Evolutionary conservation across 2,113 vertebrate genomes (phyloP), one percentile per base, ranked within the genome.

Genomic region (Elephas maximus): DNA sequence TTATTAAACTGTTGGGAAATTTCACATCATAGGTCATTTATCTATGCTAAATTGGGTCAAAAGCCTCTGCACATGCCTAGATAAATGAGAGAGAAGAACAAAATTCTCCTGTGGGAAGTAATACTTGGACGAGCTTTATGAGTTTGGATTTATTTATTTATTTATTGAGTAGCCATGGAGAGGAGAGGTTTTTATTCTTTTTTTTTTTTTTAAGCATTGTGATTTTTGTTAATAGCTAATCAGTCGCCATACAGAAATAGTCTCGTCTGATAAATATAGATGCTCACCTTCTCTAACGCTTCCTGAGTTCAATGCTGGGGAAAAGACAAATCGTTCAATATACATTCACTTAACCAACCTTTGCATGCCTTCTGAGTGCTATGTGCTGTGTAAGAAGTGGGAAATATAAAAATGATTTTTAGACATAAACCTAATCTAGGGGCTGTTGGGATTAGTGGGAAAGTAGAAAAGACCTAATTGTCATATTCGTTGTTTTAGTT

Each of bases 31-130:
- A 98, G 99, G 99, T 99, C 99, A 99, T 99, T 99, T 99, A 99
- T 99, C 99, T 99, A 99, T 99, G 99, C 98, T 99, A 99, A 99
- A 99, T 99, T 99, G 99, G 99, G 99, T 99, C 99, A 99, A 99
- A 99, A 99, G 98, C 98, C 97, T 98, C 93, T 98, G 96, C 95
- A 98, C 98, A 97, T 98, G 98, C 98, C 98, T 98, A 97, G 98
- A 98, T 98, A 98, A 99, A 99, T 99, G 98, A 98, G 97, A 98
- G 94, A 97, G 97, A 98, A 98, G 97, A 97, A 57, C 97, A 98
- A 98, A 98, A 98, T 96, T 98, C 96, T 98, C 98, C 97, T 97
- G 84, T 98, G 98, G 98, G 97, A 98, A 97, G 94, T 91, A 94
- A 95, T 97, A 86, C 44, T 82, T 98, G 98, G 98, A 98, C 97